Evolutionary conservation across 2,113 vertebrate genomes (phyloP), one percentile per base, ranked within the genome.

Genomic region (Cavia porcellus): DNA sequence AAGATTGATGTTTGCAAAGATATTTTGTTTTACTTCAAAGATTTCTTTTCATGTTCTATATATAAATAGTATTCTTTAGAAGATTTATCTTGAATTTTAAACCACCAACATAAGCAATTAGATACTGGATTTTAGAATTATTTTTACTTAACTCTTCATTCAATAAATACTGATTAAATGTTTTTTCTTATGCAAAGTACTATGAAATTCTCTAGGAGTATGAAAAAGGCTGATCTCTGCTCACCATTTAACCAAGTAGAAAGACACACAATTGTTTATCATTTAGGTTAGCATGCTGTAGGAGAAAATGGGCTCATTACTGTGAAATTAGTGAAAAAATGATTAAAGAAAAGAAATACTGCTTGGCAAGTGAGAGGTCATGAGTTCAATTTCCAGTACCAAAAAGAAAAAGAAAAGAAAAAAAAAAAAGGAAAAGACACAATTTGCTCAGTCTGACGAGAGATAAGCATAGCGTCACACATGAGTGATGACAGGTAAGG

Each of bases 41-140:
- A n/a, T 22, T 12, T 85, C 38, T 87, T 90, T 38, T 62, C 42
- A 74, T 92, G 19, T 89, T 61, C 81, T 93, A 92, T 55, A 13
- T 62, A 64, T 66, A 35, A 84, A 68, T 10, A 86, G 28, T 28
- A 9, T 11, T 4, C 38, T 92, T 77, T 96, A 93, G 72, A 96
- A 93, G 68, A 88, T 10, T 59, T 72, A 45, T 25, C 28, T 84
- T 55, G 35, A 79, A 17, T 89, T 92, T 89, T 82, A 75, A 94
- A 88, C 12, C 22, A 47, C 80, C 15, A 7, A 8, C 15, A 50
- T 72, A 95, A 95, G 17, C 15, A 61, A 47, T 90, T 32, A 61
- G 25, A 32, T 75, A 28, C 13, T 91, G 14, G 74, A 45, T 68
- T 93, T 86, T 93, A 9, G 50, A 90, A 42, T 62, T 62, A 68